Evolutionary conservation across 2,113 vertebrate species (phyloP).

Genomic region (Atractosteus spatula): DNA sequence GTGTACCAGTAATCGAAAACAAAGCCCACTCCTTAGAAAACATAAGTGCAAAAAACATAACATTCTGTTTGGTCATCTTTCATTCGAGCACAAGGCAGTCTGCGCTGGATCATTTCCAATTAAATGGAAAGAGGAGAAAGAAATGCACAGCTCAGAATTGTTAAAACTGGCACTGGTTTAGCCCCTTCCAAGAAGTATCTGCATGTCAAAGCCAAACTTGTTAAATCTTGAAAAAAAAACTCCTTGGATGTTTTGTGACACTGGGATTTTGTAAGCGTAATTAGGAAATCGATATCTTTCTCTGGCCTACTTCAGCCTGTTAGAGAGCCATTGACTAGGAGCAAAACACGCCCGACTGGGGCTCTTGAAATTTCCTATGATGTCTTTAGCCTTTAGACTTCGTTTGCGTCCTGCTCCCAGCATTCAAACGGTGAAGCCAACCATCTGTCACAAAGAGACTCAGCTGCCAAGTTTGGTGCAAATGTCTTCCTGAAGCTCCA

Average conservation of each 20-base stretch:
- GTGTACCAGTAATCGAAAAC: neutral
- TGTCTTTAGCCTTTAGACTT: neutral
- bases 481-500: too few species aligned
- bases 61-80: neutral
- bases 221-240: neutral
- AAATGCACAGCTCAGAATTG: neutral
- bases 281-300: conserved; percentile 47
- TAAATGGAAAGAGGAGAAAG: neutral
- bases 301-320: conserved; percentile 35
- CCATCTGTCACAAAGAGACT: too few species aligned
- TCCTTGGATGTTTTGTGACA: neutral
- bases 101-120: neutral
- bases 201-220: neutral
- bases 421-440: neutral
- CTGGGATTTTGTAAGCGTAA: conserved; percentile 25
- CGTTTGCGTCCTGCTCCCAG: neutral
- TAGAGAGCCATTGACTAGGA: conserved; percentile 33
- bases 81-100: neutral
- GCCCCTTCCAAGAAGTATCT: neutral
- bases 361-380: too few species aligned
- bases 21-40: neutral
- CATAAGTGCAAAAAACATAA: neutral
- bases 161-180: neutral
- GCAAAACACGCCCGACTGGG: too few species aligned
- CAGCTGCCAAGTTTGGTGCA: too few species aligned